Evolutionary conservation across 2,888 invertebrate species (phyloP), one percentile per base, ranked within the genome.

Genomic region (Amiota communis): DNA sequence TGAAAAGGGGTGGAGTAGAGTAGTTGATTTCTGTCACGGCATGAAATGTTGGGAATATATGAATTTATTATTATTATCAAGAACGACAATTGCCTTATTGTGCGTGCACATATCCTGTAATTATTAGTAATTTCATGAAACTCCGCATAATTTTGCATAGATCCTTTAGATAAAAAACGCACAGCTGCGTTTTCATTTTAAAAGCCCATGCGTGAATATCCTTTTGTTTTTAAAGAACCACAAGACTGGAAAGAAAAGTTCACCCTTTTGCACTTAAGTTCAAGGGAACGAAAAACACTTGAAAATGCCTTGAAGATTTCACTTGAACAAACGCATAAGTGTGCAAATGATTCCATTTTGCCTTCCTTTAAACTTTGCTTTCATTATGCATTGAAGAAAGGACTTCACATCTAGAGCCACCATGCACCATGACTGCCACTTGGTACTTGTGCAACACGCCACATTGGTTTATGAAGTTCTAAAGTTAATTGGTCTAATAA

Each of bases 11-110:
- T 71, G 10, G 17, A 36, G 1, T 8, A 36, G 51, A 63, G 11
- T 12, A 8, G 63, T 13, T n/a, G 23, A n/a, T 20, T 1, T 12
- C n/a, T 57, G 23, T 11, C 47, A 9, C 12, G 51, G 9, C 63
- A 36, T 67, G 67, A 20, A 20, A 13, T 79, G 77, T 81, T 79
- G 59, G 70, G 61, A 59, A 82, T 80, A 84, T 83, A 85, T 85
- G 80, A 81, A 83, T 83, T 83, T 85, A 85, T 83, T 83, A 84
- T 59, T 15, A 59, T 1, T 76, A 36, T 36, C 36, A 36, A 74
- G 74, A 53, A 74, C 72, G 67, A 75, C 76, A 76, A 84, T 83
- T 83, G 80, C 70, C 76, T 69, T 72, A 69, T 70, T 69, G 17
- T 11, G 57, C 46, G 46, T 36, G 53, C 51, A 63, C 48, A 23